These are phyloP conservation scores for Elysia chlorotica DNA, from an alignment of 1,140 invertebrate species.

Conservation along the genomic window DNA sequence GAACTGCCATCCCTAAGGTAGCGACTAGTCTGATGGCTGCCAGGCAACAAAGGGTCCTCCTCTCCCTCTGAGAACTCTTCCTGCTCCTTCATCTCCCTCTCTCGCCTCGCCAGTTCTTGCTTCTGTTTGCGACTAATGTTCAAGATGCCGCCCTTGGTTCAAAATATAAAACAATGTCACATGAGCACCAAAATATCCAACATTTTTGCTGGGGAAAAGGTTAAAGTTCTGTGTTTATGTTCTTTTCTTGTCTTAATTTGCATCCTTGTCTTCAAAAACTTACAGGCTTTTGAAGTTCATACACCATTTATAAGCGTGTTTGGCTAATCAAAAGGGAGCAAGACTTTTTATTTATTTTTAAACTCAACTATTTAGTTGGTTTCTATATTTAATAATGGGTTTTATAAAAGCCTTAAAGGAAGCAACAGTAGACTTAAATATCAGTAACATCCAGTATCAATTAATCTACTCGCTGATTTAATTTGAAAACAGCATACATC, in stretches of 20 bases:
- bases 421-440: not conserved
- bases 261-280: too few relatives aligned
- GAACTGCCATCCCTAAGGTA: constrained; percentile 12
- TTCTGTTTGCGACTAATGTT: constrained; percentile 14
- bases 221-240: too few relatives aligned
- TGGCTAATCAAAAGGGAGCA: too few relatives aligned
- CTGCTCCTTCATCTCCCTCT: not conserved
- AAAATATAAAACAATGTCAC: not conserved
- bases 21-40: not conserved
- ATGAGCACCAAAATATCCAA: too few relatives aligned
- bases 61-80: not conserved
- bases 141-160: not conserved
- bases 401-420: not conserved
- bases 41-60: constrained; percentile 11
- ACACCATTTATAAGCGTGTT: too few relatives aligned
- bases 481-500: too few relatives aligned
- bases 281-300: too few relatives aligned
- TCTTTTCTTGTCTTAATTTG: too few relatives aligned
- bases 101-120: not conserved
- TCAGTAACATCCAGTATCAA: too few relatives aligned
- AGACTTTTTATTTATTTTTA: too few relatives aligned
- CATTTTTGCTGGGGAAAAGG: too few relatives aligned
- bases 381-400: not conserved
- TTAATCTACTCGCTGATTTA: too few relatives aligned
- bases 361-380: not conserved